phyloP scores from a whole-genome alignment of 2,888 invertebrate genomes.

The Anorthoa munda region DNA sequence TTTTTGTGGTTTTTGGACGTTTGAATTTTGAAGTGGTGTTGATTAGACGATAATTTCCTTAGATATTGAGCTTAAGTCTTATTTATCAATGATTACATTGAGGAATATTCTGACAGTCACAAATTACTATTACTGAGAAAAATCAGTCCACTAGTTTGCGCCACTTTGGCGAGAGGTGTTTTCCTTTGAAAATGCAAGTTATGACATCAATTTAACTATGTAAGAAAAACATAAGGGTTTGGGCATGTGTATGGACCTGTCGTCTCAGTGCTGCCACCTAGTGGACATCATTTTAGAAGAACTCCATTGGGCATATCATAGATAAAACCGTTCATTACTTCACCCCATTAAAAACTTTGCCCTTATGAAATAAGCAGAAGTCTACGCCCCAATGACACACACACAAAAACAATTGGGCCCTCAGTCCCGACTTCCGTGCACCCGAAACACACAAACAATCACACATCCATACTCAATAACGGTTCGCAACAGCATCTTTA shows the following conservation, averaged over 20 bases:
- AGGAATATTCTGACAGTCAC: not conserved
- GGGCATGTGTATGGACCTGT: too few species aligned
- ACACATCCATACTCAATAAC: conserved; percentile 71
- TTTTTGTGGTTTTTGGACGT: not conserved
- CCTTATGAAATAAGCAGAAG: conserved; percentile 25
- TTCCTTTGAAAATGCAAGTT: too few species aligned
- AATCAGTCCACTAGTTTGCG: too few species aligned
- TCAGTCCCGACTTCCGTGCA: conserved; percentile 33
- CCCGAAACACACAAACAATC: conserved; percentile 66
- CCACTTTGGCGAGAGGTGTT: too few species aligned
- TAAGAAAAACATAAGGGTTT: too few species aligned
- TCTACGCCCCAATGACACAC: conserved; percentile 44
- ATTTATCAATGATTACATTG: too few species aligned
- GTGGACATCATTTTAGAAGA: too few species aligned
- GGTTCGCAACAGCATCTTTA: conserved; percentile 83
- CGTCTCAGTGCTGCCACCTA: too few species aligned
- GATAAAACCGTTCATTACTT: conserved; percentile 14
- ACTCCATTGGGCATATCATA: not conserved
- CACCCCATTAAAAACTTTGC: conserved; percentile 36
- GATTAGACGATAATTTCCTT: not conserved
- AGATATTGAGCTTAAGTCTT: too few species aligned
- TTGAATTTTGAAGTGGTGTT: not conserved
- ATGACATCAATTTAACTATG: too few species aligned
- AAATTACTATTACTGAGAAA: not conserved
- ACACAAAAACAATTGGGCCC: conserved; percentile 34